These are phyloP conservation scores for Eulemur rubriventer DNA, from an alignment of 2,797 vertebrate species.

Conservation along the genomic window DNA sequence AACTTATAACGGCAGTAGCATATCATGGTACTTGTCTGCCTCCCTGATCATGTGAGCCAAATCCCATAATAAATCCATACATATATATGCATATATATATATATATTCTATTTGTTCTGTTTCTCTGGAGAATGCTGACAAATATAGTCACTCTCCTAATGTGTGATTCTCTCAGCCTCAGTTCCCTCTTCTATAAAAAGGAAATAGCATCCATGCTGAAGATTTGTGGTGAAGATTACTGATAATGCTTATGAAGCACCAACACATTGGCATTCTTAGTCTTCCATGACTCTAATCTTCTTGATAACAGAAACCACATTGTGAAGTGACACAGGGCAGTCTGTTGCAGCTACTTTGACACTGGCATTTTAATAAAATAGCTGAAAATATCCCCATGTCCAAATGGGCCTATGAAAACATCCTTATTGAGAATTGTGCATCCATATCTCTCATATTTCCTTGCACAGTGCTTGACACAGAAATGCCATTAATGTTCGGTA, in stretches of 20 bases:
- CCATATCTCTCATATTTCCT: not conserved
- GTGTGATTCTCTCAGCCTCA: not conserved
- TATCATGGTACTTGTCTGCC: not conserved
- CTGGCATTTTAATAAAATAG: not conserved
- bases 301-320: not conserved
- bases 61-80: not conserved
- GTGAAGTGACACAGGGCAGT: not conserved
- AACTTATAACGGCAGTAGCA: not conserved
- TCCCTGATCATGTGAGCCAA: not conserved
- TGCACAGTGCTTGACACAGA: not conserved
- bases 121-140: not conserved
- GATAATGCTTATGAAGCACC: not conserved
- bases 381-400: not conserved
- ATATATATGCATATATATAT: not conserved
- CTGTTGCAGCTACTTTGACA: not conserved
- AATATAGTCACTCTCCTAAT: not conserved
- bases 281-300: not conserved
- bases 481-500: not conserved
- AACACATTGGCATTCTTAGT: not conserved
- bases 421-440: not conserved
- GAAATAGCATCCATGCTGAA: not conserved
- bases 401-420: not conserved
- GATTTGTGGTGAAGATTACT: not conserved
- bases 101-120: not conserved
- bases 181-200: conserved; percentile 7